phyloP scores from a whole-genome alignment of 2,113 vertebrate species.

The Natator depressus region DNA sequence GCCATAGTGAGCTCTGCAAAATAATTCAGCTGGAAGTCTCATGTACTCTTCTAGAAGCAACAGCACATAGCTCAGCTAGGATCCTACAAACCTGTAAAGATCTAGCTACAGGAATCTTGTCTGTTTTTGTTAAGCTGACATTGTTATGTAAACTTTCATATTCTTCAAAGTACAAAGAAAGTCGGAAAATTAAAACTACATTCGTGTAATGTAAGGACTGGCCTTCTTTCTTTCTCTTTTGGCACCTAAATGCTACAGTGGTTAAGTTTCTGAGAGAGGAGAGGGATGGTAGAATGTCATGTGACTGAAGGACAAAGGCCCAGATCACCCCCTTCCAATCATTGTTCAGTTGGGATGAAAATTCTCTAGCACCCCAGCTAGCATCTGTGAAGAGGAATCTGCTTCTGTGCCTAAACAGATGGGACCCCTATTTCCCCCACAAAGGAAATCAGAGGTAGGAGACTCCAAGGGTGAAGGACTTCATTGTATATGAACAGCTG shows the following conservation, averaged over 20 bases:
- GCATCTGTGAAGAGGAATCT: neutral
- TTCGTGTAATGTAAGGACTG: neutral
- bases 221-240: neutral
- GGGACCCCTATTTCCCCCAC: too few relatives aligned
- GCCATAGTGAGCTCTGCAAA: neutral
- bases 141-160: neutral
- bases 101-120: neutral
- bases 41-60: neutral
- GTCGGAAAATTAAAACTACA: neutral
- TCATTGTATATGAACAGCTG: neutral
- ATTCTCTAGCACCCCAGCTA: neutral
- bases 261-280: neutral
- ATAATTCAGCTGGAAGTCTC: neutral
- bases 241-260: neutral
- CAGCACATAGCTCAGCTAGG: neutral
- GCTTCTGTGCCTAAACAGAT: neutral
- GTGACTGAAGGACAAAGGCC: neutral
- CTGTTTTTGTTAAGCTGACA: neutral
- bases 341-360: neutral
- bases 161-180: neutral
- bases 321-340: neutral
- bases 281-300: neutral
- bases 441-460: accelerated
- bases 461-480: neutral
- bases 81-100: neutral